Evolutionary conservation across 2,113 vertebrate genomes (phyloP).

Genomic region (Ia io): DNA sequence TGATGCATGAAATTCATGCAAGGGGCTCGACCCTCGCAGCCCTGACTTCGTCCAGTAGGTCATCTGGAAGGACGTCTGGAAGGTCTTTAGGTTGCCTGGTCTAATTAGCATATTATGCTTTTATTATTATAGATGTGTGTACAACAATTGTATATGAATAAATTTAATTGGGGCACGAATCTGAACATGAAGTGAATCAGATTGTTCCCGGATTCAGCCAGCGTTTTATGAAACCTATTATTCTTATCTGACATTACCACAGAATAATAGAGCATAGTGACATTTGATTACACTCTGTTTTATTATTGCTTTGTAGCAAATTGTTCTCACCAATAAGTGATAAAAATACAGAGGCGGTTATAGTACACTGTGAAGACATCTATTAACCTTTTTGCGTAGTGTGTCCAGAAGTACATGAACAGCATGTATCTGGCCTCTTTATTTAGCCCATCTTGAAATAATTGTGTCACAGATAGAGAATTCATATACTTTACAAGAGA

Average conservation of each 20-base stretch:
- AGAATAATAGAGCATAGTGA: conserved; percentile 72
- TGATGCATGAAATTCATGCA: too few species aligned
- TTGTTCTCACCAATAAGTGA: conserved; percentile 72
- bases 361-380: conserved; percentile 20
- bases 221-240: conserved; percentile 83
- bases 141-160: conserved; percentile 62
- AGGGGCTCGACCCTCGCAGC: too few species aligned
- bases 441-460: conserved; percentile 23
- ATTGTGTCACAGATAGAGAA: not conserved
- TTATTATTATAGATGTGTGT: too few species aligned
- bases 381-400: not conserved
- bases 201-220: conserved; percentile 67
- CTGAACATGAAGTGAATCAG: conserved; percentile 60
- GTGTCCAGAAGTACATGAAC: not conserved
- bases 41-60: too few species aligned
- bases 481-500: not conserved
- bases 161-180: conserved; percentile 79
- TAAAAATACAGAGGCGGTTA: conserved; percentile 56
- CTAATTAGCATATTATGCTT: too few species aligned
- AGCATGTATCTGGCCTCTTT: not conserved
- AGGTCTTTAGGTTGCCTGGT: too few species aligned
- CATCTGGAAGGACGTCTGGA: too few species aligned
- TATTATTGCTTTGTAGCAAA: conserved; percentile 80
- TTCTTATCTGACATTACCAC: conserved; percentile 79
- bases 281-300: conserved; percentile 79